phyloP scores from a whole-genome alignment of 1,140 invertebrate genomes.

The Bombus impatiens region DNA sequence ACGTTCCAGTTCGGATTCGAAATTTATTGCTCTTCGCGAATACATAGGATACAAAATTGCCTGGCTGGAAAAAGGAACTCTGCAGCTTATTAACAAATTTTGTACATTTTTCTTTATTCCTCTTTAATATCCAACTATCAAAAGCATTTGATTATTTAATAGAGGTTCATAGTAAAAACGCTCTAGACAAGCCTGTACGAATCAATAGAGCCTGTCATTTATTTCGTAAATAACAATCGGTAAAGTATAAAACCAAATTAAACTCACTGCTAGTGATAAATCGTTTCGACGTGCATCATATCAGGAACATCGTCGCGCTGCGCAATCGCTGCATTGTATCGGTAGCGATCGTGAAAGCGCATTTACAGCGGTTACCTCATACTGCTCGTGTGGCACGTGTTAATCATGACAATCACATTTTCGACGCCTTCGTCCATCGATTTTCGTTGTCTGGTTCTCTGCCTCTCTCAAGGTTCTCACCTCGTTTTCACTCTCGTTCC shows the following conservation, averaged over 20 bases:
- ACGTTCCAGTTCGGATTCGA: too few relatives aligned
- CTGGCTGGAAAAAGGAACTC: too few relatives aligned
- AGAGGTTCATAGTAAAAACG: not conserved
- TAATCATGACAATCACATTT: constrained; percentile 26
- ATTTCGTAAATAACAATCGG: not conserved
- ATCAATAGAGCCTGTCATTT: not conserved
- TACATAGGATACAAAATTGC: too few relatives aligned
- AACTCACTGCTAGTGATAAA: not conserved
- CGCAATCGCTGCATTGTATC: not conserved
- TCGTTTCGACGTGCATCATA: not conserved
- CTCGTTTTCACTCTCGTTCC: constrained; percentile 24
- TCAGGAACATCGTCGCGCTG: not conserved
- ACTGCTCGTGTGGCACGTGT: constrained; percentile 25
- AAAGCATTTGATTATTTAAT: not conserved
- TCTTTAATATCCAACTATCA: not conserved
- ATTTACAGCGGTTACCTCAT: constrained; percentile 9
- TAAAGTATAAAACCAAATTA: not conserved
- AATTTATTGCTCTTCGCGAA: too few relatives aligned
- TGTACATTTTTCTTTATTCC: not conserved
- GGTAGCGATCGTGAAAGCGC: constrained; percentile 25
- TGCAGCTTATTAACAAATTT: not conserved
- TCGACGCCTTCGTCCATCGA: constrained; percentile 17
- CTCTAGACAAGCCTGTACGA: too few relatives aligned
- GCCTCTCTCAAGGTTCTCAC: not conserved
- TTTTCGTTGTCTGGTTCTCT: not conserved